Evolutionary conservation across 1,140 invertebrate species (phyloP).

Genomic region (Fragariocoptes setiger): DNA sequence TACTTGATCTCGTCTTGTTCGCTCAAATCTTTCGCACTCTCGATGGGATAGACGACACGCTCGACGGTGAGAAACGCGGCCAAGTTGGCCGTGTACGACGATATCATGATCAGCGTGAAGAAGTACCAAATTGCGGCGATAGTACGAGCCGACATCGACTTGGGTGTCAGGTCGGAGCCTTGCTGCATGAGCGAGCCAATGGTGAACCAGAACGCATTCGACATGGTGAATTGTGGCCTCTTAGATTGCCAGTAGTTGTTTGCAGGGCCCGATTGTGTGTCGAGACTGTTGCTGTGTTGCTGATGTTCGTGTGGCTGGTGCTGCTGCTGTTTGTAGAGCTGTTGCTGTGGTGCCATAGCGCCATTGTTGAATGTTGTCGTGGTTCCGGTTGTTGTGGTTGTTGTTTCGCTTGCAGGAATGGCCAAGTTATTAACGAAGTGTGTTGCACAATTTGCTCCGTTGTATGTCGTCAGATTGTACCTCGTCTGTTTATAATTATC

Average conservation of each 20-base stretch:
- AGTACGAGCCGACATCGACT: slow-evolving; percentile 16
- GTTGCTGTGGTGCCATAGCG: no score
- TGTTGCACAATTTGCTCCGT: no score
- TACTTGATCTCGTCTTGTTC: slow-evolving; percentile 3
- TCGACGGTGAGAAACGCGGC: slow-evolving; percentile 70
- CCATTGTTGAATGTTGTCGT: no score
- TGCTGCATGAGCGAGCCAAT: slow-evolving; percentile 21
- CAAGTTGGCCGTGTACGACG: slow-evolving; percentile 42
- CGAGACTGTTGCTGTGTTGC: not conserved
- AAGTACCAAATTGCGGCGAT: slow-evolving; percentile 23
- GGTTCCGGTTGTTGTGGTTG: no score
- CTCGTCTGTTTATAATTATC: no score
- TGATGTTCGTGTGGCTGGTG: not conserved
- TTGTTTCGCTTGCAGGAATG: no score
- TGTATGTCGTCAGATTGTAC: no score
- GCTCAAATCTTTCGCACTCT: slow-evolving; percentile 19
- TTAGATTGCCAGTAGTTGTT: no score
- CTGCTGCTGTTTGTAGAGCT: no score
- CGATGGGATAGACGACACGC: slow-evolving; percentile 28
- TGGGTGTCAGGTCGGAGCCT: slow-evolving; percentile 16
- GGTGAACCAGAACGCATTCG: slow-evolving; percentile 18
- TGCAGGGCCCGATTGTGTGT: no score
- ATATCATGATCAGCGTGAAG: slow-evolving; percentile 26
- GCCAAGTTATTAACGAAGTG: no score
- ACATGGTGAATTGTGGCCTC: slow-evolving; percentile 5